phyloP scores from a whole-genome alignment of 2,888 invertebrate species.

The Drosophila helvetica region DNA sequence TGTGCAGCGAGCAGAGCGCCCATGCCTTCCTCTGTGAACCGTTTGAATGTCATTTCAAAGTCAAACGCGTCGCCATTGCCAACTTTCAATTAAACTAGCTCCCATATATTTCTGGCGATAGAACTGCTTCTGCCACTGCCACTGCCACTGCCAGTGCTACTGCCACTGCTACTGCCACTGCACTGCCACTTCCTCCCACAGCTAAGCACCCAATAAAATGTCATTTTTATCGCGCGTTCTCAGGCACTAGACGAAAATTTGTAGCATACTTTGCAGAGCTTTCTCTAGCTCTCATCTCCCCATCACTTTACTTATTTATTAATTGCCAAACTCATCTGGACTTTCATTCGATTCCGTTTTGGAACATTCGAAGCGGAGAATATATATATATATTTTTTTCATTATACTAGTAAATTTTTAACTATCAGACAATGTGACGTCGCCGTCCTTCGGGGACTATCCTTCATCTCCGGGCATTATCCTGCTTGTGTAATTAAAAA shows the following conservation, averaged over 20 bases:
- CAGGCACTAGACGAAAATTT: background rate
- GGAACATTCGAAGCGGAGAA: background rate
- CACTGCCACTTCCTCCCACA: background rate
- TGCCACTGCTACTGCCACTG: too few relatives aligned
- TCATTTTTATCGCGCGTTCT: constrained; percentile 62
- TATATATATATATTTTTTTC: constrained; percentile 39
- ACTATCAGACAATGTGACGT: constrained; percentile 66
- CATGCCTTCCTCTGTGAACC: background rate
- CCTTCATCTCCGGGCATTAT: constrained; percentile 17
- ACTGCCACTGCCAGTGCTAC: background rate
- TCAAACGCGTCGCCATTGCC: constrained; percentile 43
- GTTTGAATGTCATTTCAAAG: constrained; percentile 75
- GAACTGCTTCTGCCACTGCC: background rate
- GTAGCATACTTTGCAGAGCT: background rate
- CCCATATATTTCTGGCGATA: constrained; percentile 19
- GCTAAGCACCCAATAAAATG: constrained; percentile 65
- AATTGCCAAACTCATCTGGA: constrained; percentile 22
- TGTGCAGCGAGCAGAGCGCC: constrained; percentile 19
- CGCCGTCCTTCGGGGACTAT: constrained; percentile 11
- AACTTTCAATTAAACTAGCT: constrained; percentile 45
- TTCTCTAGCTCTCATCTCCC: background rate
- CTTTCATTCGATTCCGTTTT: constrained; percentile 33
- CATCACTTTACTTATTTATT: constrained; percentile 21
- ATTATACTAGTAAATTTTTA: constrained; percentile 59
- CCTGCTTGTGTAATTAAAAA: constrained; percentile 61